A percentile compares a stretch with the other conserved stretches of the same genome.
Evolutionary conservation across 1,140 invertebrate genomes (phyloP).

Genomic region (Maconellicoccus hirsutus): DNA sequence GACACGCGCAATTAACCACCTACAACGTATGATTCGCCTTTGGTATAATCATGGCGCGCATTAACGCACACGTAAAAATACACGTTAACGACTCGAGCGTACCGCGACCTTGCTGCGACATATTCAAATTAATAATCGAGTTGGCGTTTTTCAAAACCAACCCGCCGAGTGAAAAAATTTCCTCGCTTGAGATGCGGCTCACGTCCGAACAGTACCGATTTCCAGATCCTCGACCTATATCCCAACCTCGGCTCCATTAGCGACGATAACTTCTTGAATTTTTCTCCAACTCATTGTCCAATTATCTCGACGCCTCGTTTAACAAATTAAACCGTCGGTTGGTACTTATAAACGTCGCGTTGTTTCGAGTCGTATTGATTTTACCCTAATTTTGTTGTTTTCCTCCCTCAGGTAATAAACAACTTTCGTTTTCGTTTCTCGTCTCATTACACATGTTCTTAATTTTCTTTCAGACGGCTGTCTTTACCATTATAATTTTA

Average conservation of each 20-base stretch:
- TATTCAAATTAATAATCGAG: neutral
- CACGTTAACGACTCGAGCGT: neutral
- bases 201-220: neutral
- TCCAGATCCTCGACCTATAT: neutral
- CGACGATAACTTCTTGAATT: neutral
- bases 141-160: no score
- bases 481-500: conserved; percentile 62
- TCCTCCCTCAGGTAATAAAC: no score
- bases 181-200: neutral
- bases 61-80: neutral
- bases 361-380: no score
- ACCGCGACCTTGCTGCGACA: neutral
- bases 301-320: neutral
- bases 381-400: no score
- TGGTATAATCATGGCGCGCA: neutral
- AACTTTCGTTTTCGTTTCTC: no score
- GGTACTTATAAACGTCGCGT: no score
- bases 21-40: neutral
- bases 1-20: no score
- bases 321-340: neutral
- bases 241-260: no score
- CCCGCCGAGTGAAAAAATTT: no score
- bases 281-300: conserved; percentile 1
- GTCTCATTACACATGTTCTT: conserved; percentile 25
- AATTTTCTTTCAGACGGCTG: conserved; percentile 61